Conservation (phyloP, 2,113 vertebrate genomes). For the Chaenogobius annularis region DNA sequence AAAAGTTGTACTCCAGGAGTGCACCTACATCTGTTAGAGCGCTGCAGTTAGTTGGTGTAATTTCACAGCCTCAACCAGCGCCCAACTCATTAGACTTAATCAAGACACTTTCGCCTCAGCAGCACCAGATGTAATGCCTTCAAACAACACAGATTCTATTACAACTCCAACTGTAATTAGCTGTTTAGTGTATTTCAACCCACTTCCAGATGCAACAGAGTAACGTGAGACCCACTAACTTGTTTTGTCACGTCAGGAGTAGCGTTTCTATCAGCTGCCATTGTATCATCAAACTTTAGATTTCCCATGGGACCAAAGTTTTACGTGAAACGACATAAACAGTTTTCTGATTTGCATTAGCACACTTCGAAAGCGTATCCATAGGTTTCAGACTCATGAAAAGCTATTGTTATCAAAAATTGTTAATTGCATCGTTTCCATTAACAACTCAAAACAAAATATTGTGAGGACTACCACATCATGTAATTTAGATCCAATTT, state of each 20-base stretch:
- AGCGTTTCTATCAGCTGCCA: slow-evolving; percentile 1
- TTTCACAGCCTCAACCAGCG: slow-evolving; percentile 8
- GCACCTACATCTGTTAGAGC: neutral
- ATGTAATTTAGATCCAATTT: no score
- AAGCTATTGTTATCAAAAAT: no score
- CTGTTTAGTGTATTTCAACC: slow-evolving; percentile 14
- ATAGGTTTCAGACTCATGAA: no score
- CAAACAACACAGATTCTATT: slow-evolving; percentile 11
- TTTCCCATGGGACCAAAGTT: neutral
- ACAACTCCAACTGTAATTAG: slow-evolving; percentile 42
- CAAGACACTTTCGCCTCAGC: slow-evolving; percentile 8
- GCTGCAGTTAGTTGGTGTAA: neutral
- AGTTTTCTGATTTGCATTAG: no score
- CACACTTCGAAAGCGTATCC: no score
- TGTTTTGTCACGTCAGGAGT: neutral
- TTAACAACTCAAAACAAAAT: no score
- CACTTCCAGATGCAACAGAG: slow-evolving; percentile 13
- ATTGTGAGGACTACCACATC: no score
- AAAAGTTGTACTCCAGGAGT: neutral
- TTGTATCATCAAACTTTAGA: neutral
- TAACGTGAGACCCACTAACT: slow-evolving; percentile 12
- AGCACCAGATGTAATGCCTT: slow-evolving; percentile 3
- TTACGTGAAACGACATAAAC: neutral
- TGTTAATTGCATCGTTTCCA: no score
- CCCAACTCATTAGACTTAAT: slow-evolving; percentile 33